Conservation (phyloP, 2,797 vertebrate species). For the Lerista edwardsae region DNA sequence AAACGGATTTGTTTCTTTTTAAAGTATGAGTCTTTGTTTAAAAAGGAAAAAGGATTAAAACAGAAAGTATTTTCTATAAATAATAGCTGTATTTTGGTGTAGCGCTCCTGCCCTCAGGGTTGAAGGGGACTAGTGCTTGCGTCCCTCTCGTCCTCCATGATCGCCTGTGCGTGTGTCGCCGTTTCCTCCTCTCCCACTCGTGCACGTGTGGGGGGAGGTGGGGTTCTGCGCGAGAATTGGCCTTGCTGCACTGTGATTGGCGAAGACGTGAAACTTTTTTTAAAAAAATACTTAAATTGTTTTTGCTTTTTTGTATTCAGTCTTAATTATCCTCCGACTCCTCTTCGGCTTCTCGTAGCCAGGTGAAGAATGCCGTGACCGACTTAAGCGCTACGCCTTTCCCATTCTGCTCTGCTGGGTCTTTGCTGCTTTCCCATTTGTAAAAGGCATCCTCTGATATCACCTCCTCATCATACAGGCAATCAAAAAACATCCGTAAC, state of each 20-base stretch:
- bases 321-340: constrained; percentile 97
- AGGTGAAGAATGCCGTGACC: constrained; percentile 95
- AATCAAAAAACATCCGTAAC: constrained; percentile 98
- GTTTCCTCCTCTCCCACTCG: constrained; percentile 78
- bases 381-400: constrained; percentile 96
- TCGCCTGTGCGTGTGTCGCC: constrained; percentile 68
- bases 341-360: constrained; percentile 96
- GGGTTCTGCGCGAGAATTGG: constrained; percentile 77
- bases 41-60: constrained; percentile 93
- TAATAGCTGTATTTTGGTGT: constrained; percentile 91
- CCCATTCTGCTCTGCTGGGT: constrained; percentile 91
- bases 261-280: constrained; percentile 77
- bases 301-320: constrained; percentile 76
- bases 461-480: constrained; percentile 97
- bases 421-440: constrained; percentile 95
- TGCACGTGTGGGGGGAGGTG: constrained; percentile 77
- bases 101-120: constrained; percentile 88
- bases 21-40: constrained; percentile 86
- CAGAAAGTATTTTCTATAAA: constrained; percentile 99
- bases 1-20: constrained; percentile 73
- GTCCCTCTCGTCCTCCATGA: constrained; percentile 85
- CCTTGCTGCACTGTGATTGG: constrained; percentile 85
- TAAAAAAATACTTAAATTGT: constrained; percentile 84
- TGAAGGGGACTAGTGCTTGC: constrained; percentile 83
- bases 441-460: constrained; percentile 98